Percentiles rank a stretch among this genome's conserved stretches.
phyloP scores from a whole-genome alignment of 2,797 vertebrate species.

The Rhabdomys pumilio region DNA sequence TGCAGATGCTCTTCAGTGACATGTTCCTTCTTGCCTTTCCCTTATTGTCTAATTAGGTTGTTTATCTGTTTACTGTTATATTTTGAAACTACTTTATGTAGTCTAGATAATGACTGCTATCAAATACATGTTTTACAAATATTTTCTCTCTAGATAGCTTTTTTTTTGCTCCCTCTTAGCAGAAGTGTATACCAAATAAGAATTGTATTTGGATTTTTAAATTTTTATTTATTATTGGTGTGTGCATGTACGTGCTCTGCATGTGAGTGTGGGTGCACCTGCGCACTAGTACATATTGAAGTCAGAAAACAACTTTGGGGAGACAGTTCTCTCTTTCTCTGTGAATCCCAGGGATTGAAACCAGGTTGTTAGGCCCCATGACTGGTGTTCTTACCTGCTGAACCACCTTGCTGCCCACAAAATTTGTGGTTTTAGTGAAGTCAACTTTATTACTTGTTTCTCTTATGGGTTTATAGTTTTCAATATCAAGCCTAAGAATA shows the following conservation, averaged over 20 bases:
- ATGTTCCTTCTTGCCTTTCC: constrained; percentile 57
- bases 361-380: neutral
- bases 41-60: constrained; percentile 63
- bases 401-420: neutral
- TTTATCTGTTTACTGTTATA: constrained; percentile 54
- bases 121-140: neutral
- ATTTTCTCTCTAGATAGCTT: constrained; percentile 58
- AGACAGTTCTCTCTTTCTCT: neutral
- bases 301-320: neutral
- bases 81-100: constrained; percentile 59
- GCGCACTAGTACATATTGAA: neutral
- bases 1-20: constrained; percentile 56
- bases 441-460: constrained; percentile 30
- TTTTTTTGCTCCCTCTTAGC: constrained; percentile 41
- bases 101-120: constrained; percentile 63
- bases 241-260: neutral
- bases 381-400: neutral
- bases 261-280: neutral
- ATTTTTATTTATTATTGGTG: neutral
- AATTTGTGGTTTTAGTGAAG: constrained; percentile 45
- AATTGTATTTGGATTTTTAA: neutral
- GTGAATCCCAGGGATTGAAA: neutral
- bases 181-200: constrained; percentile 8
- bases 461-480: constrained; percentile 39
- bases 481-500: constrained; percentile 24